phyloP scores from a whole-genome alignment of 2,797 vertebrate species.

The Falco cherrug region DNA sequence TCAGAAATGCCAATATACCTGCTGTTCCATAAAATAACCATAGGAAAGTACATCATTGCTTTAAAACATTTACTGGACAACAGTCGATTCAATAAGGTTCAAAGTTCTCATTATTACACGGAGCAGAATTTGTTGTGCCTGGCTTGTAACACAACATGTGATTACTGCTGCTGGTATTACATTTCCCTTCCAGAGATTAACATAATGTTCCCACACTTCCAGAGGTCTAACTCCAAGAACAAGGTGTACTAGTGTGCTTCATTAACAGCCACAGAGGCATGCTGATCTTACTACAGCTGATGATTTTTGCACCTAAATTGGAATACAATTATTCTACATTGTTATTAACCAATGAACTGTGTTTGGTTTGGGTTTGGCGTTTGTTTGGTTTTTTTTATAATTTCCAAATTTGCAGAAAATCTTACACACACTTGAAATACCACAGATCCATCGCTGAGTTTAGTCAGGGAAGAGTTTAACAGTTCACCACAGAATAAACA shows the following conservation, averaged over 20 bases:
- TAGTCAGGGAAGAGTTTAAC: neutral
- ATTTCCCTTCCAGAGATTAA: neutral
- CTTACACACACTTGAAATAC: neutral
- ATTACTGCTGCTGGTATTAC: neutral
- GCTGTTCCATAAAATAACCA: neutral
- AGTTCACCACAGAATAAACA: neutral
- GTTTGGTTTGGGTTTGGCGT: neutral
- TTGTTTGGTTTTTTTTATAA: neutral
- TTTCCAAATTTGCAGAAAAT: neutral
- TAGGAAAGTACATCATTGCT: neutral
- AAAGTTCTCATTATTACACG: neutral
- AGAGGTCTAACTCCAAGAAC: neutral
- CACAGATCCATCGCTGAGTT: neutral
- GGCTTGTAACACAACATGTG: neutral
- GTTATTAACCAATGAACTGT: neutral
- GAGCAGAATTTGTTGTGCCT: neutral
- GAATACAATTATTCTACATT: neutral
- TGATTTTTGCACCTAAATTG: neutral
- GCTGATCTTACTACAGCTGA: neutral
- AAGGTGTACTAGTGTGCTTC: neutral
- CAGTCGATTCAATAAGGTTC: neutral
- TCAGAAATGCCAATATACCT: neutral
- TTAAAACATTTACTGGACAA: neutral
- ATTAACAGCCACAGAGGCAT: neutral
- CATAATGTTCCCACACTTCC: neutral